Base-by-base conservation (phyloP, 2,113 vertebrate species). In the Phalacrocorax aristotelis region DNA sequence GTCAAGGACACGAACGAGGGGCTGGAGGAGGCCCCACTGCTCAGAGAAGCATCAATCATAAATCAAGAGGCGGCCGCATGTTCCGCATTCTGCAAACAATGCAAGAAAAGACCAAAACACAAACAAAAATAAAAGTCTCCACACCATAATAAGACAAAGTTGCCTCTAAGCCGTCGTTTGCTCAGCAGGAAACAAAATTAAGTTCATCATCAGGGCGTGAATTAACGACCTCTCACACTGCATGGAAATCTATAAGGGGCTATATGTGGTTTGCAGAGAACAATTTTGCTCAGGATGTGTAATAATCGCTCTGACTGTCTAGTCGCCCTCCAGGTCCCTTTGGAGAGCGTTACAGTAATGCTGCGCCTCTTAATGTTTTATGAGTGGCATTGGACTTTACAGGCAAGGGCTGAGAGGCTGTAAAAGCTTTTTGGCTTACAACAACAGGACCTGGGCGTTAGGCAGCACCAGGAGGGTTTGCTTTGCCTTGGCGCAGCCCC, bases 131-230 rank as follows among this genome's bases (percentile, higher is more conserved):
- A 38, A 38, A 93, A 95, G 61, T 34, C 89, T 87, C 86, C 87
- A 3, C 8, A 9, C 94, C n/a, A 23, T 89, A 92, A 81, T 21
- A 92, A 87, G 89, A 76, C 90, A 94, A 57, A 92, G 84, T 55
- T 74, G 82, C 95, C 97, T 95, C 94, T n/a, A 38, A 91, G 76
- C 81, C 68, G 40, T 88, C 93, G 76, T 91, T 96, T 93, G 90
- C 97, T 93, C 95, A 77, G 94, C 80, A 30, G 91, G 97, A 95
- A 95, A 93, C 94, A 96, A 94, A 97, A 97, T 95, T 93, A 97
- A 92, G 93, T 93, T 95, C 84, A 93, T 97, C 91, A 95, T 86
- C 96, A 79, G 96, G 95, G 97, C 29, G 78, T 93, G 95, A 97
- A 97, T 95, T 95, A 97, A 94, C 82, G 58, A 93, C 87, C 96